phyloP scores from a whole-genome alignment of 2,113 vertebrate genomes.

The Tautogolabrus adspersus region DNA sequence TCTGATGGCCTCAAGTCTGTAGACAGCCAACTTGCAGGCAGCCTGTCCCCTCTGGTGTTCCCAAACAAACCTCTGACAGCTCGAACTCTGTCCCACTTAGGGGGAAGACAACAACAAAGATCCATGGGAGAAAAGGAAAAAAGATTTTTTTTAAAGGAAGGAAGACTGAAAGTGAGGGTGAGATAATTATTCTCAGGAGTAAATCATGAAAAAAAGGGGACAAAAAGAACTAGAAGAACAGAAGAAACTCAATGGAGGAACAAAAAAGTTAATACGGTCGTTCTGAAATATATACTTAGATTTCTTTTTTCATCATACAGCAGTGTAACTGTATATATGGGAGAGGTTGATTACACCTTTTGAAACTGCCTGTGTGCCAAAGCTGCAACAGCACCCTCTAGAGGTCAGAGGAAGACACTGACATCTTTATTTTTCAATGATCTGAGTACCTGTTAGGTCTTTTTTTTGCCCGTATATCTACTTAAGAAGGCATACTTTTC shows the following conservation, averaged over 20 bases:
- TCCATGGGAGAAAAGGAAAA: background rate
- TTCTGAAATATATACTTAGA: too few species aligned
- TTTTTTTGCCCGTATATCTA: too few species aligned
- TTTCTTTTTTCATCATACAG: too few species aligned
- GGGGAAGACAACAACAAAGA: slow-evolving; percentile 6
- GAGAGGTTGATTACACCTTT: background rate
- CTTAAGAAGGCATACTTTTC: too few species aligned
- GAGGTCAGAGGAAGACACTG: slow-evolving; percentile 5
- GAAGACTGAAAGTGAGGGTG: background rate
- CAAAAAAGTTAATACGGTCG: too few species aligned
- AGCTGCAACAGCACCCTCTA: slow-evolving; percentile 34
- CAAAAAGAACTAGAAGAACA: background rate
- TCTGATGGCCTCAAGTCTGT: slow-evolving; percentile 40
- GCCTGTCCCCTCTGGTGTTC: slow-evolving; percentile 54
- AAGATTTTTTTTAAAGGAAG: too few species aligned
- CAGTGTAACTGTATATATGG: too few species aligned
- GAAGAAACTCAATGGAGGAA: background rate
- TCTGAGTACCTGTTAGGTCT: background rate
- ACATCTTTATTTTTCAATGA: background rate
- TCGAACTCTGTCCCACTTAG: slow-evolving; percentile 52
- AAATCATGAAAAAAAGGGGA: background rate
- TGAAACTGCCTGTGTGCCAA: too few species aligned
- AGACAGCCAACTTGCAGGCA: slow-evolving; percentile 8
- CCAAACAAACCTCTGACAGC: slow-evolving; percentile 50
- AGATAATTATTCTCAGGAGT: background rate